Evolutionary conservation across 2,888 invertebrate genomes (phyloP), one percentile per base, ranked within the genome.

Genomic region (Cyclophora albipunctata): DNA sequence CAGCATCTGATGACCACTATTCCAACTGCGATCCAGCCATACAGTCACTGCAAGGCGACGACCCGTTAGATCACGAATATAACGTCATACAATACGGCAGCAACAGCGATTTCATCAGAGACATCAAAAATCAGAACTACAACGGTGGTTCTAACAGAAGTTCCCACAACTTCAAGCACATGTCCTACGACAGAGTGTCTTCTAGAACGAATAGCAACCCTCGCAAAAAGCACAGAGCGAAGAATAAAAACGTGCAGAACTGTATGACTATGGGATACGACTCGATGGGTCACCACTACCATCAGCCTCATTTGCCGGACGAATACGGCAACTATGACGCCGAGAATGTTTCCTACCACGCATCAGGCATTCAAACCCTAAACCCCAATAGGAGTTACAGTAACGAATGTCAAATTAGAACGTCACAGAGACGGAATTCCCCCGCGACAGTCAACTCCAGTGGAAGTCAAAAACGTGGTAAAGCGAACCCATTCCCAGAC

Each of bases 201-300:
- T 83, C 88, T 33, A 80, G 91, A 63, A 89, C 89, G 42, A 87
- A 90, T 53, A 90, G 89, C 55, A 89, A 89, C 56, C 89, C 88
- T 4, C 75, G 89, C 34, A 89, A 88, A 58, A 90, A 89, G 69
- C 89, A 89, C 53, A 71, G 88, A 58, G 75, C 78, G 34, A 89
- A 89, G 71, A 89, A 87, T 57, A 89, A 89, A 58, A 88, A 85
- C 60, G 78, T 85, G 60, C 91, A 85, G 75, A 91, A 84, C 64
- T 91, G 75, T 75, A 91, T 73, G 91, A 91, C 84, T 55, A 91
- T 91, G 78, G 89, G 91, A 2, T 91, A 91, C 72, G 91, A 91
- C 57, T 77, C 88, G 0, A 77, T 86, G 66, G 80, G 81, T 1
- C 89, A 89, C 45, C 89, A 89, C 50, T 89, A 89, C 66, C 89